These are phyloP conservation scores for Lepilemur ruficaudatus DNA, from an alignment of 2,797 vertebrate species.

Conservation along the genomic window DNA sequence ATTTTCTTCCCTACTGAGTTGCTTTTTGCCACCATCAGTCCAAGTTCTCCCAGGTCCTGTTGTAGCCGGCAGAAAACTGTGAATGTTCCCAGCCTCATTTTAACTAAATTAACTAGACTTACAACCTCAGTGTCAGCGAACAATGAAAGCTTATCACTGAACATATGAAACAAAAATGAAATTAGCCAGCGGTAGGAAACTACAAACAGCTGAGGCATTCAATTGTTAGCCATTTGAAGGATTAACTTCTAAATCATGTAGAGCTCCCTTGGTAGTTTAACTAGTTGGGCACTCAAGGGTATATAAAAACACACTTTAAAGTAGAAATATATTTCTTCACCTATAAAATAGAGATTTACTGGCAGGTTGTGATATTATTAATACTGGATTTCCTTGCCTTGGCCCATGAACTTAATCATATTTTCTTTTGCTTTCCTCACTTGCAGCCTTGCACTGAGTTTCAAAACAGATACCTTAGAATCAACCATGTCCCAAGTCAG, in stretches of 20 bases:
- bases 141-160: conserved; percentile 82
- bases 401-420: conserved; percentile 79
- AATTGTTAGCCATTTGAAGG: conserved; percentile 88
- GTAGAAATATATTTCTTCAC: conserved; percentile 86
- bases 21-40: conserved; percentile 50
- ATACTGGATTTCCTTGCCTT: conserved; percentile 83
- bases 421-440: conserved; percentile 77
- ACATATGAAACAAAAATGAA: conserved; percentile 88
- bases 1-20: conserved; percentile 44
- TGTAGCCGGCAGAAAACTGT: conserved; percentile 62
- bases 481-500: conserved; percentile 44
- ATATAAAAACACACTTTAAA: conserved; percentile 87
- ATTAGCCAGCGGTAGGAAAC: conserved; percentile 86
- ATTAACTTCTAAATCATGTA: conserved; percentile 90
- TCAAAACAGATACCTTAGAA: conserved; percentile 54
- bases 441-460: conserved; percentile 59
- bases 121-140: conserved; percentile 82
- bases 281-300: conserved; percentile 87
- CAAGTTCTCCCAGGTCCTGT: conserved; percentile 66
- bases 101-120: conserved; percentile 85
- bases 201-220: conserved; percentile 87
- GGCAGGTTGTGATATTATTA: conserved; percentile 85
- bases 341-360: conserved; percentile 87
- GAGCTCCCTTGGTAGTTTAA: conserved; percentile 86
- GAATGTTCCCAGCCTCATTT: conserved; percentile 80